Evolutionary conservation across 2,888 invertebrate genomes (phyloP).

Genomic region (Dicyrtoma fusca): DNA sequence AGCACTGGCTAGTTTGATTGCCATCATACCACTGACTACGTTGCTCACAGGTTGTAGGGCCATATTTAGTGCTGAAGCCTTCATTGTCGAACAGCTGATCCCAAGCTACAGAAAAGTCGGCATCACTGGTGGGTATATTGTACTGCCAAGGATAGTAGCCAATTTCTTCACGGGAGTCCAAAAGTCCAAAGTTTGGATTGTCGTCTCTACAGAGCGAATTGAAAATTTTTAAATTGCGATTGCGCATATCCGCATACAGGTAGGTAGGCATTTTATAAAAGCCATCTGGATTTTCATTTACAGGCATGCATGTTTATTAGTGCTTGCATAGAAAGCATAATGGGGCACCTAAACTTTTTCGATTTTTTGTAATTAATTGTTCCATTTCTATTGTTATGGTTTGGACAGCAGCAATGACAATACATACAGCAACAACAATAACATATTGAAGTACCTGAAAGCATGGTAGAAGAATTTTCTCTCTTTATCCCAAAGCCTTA

Average conservation of each 20-base stretch:
- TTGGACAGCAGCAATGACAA: no score
- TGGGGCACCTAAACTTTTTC: no score
- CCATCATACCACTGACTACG: slow-evolving; percentile 53
- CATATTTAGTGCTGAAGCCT: slow-evolving; percentile 48
- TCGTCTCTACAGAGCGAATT: slow-evolving; percentile 47
- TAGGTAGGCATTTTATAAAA: no score
- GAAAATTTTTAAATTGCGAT: neutral
- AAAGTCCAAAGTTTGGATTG: slow-evolving; percentile 47
- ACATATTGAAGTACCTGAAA: slow-evolving; percentile 7
- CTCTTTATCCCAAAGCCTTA: slow-evolving; percentile 51
- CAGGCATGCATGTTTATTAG: no score
- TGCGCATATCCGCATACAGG: no score
- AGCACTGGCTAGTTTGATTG: slow-evolving; percentile 52
- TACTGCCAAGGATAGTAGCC: slow-evolving; percentile 51
- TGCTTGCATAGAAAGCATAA: no score
- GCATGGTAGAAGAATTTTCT: slow-evolving; percentile 53
- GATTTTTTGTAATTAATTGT: no score
- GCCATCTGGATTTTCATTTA: no score
- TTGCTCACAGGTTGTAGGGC: slow-evolving; percentile 53
- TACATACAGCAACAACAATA: no score
- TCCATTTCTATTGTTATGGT: no score
- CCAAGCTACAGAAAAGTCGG: slow-evolving; percentile 46
- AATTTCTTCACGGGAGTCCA: slow-evolving; percentile 54
- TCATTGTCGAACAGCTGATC: slow-evolving; percentile 44
- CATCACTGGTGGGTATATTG: slow-evolving; percentile 18